phyloP scores from a whole-genome alignment of 1,140 invertebrate species.

The honey bee (Apis mellifera) region DNA sequence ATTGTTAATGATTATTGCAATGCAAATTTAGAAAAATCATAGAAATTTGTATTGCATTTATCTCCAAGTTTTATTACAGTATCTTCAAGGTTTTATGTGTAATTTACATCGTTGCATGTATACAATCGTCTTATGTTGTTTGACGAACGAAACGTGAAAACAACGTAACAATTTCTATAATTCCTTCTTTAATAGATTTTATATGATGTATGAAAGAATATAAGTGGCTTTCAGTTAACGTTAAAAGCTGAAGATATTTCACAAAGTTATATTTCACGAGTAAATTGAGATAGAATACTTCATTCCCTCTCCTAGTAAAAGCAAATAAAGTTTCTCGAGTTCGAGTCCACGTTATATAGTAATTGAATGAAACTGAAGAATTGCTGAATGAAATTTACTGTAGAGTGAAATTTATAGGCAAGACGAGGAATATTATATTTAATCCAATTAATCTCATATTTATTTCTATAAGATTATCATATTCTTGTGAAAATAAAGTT shows the following conservation, averaged over 20 bases:
- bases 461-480: background rate
- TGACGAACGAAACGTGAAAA: background rate
- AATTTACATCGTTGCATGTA: no score
- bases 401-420: background rate
- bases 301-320: background rate
- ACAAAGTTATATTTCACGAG: background rate
- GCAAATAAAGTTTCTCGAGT: conserved; percentile 12
- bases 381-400: background rate
- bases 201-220: background rate
- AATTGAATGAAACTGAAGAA: conserved; percentile 6
- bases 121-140: background rate
- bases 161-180: background rate
- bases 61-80: no score
- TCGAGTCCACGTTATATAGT: background rate
- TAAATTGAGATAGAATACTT: conserved; percentile 32
- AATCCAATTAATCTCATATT: background rate
- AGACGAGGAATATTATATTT: background rate
- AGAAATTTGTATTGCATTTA: no score
- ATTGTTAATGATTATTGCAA: no score
- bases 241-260: conserved; percentile 1
- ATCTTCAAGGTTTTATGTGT: no score
- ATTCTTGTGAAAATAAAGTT: no score
- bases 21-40: no score
- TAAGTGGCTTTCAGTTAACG: background rate
- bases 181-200: background rate